Evolutionary conservation across 1,140 invertebrate genomes (phyloP).

Genomic region (Achatina immaculata): DNA sequence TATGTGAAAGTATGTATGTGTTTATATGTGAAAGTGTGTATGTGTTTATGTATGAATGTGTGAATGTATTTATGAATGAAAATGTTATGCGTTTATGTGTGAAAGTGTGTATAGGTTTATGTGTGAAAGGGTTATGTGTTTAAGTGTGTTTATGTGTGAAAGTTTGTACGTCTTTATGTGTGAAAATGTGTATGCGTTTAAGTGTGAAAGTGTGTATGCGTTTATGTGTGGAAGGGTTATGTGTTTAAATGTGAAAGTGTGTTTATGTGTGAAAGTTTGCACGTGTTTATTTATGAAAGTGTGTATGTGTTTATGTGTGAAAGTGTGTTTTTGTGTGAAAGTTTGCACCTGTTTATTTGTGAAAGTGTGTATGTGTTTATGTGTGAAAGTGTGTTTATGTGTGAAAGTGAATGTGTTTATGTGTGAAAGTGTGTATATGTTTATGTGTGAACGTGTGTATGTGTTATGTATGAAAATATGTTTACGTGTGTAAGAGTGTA

Average conservation of each 20-base stretch:
- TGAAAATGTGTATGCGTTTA: too few relatives aligned
- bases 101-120: not conserved
- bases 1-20: not conserved
- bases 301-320: slow-evolving; percentile 23
- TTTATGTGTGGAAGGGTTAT: slow-evolving; percentile 27
- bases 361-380: not conserved
- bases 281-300: slow-evolving; percentile 15
- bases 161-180: too few relatives aligned
- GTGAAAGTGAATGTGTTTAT: not conserved
- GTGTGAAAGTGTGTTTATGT: slow-evolving; percentile 9
- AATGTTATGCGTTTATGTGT: not conserved
- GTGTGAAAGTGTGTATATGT: too few relatives aligned
- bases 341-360: not conserved
- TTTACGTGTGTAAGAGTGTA: too few relatives aligned
- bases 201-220: not conserved
- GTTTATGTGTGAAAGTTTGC: not conserved
- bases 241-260: not conserved
- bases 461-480: too few relatives aligned
- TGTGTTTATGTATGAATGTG: too few relatives aligned
- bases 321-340: slow-evolving; percentile 12
- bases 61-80: not conserved
- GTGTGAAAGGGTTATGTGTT: not conserved
- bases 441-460: too few relatives aligned
- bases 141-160: not conserved
- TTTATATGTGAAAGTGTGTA: not conserved